Evolutionary conservation across 2,888 invertebrate species (phyloP).

Genomic region (Heliconius cydno): DNA sequence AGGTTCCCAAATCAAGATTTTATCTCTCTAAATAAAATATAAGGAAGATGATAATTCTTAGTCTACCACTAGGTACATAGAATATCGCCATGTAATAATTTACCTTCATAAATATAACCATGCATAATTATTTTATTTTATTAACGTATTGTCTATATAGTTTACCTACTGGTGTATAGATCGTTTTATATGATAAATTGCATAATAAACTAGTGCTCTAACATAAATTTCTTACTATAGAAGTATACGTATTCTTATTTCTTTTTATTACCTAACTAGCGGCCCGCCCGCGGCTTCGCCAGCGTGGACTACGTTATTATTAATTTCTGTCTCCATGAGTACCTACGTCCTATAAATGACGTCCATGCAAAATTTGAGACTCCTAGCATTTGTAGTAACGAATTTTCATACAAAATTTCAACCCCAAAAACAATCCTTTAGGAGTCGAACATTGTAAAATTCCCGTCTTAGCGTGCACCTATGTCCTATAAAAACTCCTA

Average conservation of each 20-base stretch:
- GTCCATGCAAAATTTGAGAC: too few relatives aligned
- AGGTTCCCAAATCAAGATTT: background rate
- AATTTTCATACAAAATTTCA: too few relatives aligned
- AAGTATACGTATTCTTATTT: background rate
- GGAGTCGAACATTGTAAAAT: too few relatives aligned
- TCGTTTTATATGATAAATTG: background rate
- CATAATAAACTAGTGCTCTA: background rate
- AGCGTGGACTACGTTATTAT: too few relatives aligned
- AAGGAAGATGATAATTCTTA: background rate
- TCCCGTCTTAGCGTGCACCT: too few relatives aligned
- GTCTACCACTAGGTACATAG: background rate
- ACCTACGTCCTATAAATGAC: too few relatives aligned
- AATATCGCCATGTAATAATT: background rate
- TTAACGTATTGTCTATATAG: background rate
- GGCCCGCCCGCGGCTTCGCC: too few relatives aligned
- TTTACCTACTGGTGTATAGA: background rate
- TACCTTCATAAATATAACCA: background rate
- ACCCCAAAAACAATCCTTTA: too few relatives aligned
- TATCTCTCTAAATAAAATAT: background rate
- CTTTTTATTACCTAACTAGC: background rate
- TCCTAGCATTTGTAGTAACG: too few relatives aligned
- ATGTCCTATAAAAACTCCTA: too few relatives aligned
- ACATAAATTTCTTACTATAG: background rate
- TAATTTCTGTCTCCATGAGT: too few relatives aligned
- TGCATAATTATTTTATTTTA: background rate